Percentiles rank a stretch among this genome's conserved stretches.
These are phyloP conservation scores for Collichthys lucidus DNA, from an alignment of 2,113 vertebrate genomes.

Conservation along the genomic window DNA sequence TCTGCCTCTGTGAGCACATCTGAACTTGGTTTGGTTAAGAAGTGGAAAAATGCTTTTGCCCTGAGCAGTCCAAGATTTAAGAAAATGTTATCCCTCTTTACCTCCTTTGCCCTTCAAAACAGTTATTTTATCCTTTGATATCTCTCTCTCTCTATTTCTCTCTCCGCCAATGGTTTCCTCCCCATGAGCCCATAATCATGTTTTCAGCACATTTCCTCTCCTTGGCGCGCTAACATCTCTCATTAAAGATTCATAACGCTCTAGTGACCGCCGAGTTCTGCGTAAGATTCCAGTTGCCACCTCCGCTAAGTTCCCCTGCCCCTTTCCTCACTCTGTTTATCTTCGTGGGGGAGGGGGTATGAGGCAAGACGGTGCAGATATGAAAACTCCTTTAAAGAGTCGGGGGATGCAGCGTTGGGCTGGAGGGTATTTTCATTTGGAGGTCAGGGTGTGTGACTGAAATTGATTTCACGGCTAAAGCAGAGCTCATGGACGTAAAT, in stretches of 20 bases:
- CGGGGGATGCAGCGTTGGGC: constrained; percentile 15
- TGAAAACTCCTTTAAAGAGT: constrained; percentile 49
- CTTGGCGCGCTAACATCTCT: constrained; percentile 57
- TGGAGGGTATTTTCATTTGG: constrained; percentile 55
- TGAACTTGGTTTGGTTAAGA: constrained; percentile 4
- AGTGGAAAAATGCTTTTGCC: constrained; percentile 22
- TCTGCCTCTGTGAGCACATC: constrained; percentile 5
- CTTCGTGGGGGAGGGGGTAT: not conserved
- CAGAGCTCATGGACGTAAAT: constrained; percentile 23
- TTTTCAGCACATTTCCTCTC: constrained; percentile 80
- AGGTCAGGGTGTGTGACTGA: constrained; percentile 49
- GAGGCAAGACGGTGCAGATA: constrained; percentile 22
- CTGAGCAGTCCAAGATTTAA: constrained; percentile 17
- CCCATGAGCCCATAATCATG: constrained; percentile 72
- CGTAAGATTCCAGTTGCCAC: constrained; percentile 60
- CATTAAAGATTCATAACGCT: constrained; percentile 79
- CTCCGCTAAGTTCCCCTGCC: constrained; percentile 38
- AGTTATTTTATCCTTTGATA: constrained; percentile 50
- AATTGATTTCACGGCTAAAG: constrained; percentile 59
- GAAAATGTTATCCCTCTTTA: constrained; percentile 35
- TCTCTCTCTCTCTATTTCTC: constrained; percentile 36
- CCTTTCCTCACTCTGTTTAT: constrained; percentile 49
- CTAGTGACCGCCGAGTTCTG: constrained; percentile 62
- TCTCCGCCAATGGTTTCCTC: constrained; percentile 45
- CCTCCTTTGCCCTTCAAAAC: constrained; percentile 63